Evolutionary conservation across 1,140 invertebrate genomes (phyloP).

Genomic region (Cydia strobilella): DNA sequence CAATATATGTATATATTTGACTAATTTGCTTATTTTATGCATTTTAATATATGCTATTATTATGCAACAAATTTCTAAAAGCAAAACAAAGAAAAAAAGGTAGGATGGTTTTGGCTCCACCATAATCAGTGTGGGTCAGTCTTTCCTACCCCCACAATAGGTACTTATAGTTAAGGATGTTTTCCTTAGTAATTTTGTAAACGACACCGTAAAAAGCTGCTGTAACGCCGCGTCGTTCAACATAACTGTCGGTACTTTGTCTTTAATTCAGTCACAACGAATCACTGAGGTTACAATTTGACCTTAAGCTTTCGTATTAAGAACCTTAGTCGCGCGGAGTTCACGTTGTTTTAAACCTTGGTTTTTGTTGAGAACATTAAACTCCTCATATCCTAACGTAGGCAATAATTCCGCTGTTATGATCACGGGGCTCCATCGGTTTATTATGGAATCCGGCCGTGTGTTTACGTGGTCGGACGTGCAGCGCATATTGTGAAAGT

Average conservation of each 20-base stretch:
- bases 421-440: not conserved
- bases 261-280: not conserved
- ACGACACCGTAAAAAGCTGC: not conserved
- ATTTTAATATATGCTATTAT: too few relatives aligned
- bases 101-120: too few relatives aligned
- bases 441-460: not conserved
- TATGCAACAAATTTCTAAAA: too few relatives aligned
- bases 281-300: not conserved
- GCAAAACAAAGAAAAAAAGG: too few relatives aligned
- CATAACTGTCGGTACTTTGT: not conserved
- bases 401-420: constrained; percentile 6
- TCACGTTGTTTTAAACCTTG: not conserved
- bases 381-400: not conserved
- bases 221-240: not conserved
- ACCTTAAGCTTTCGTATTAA: not conserved
- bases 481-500: not conserved
- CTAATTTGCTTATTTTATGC: too few relatives aligned
- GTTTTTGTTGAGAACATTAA: constrained; percentile 4
- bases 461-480: not conserved
- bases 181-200: not conserved
- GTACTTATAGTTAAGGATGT: not conserved
- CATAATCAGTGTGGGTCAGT: too few relatives aligned
- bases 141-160: too few relatives aligned
- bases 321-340: not conserved
- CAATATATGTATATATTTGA: too few relatives aligned